Percentiles rank a stretch among this genome's conserved stretches.
phyloP scores from a whole-genome alignment of 2,888 invertebrate species.

The Lomographa bimaculata region DNA sequence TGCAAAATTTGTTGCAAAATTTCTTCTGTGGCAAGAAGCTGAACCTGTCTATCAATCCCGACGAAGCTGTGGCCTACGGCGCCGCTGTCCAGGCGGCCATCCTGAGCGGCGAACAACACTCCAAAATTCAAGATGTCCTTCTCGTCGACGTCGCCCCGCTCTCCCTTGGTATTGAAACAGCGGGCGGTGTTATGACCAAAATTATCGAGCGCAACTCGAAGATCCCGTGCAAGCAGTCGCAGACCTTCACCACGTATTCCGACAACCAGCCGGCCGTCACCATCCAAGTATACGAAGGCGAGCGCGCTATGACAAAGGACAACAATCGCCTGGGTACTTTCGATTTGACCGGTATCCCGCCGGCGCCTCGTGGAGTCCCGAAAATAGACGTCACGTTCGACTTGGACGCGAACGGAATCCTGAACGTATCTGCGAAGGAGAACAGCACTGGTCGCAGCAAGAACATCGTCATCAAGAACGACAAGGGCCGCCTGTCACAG shows the following conservation, averaged over 20 bases:
- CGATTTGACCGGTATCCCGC: constrained; percentile 6
- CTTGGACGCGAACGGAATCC: constrained; percentile 5
- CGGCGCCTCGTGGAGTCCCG: constrained; percentile 1
- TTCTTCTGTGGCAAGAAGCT: constrained; percentile 3
- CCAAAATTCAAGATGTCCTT: constrained; percentile 4
- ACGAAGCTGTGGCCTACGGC: constrained; percentile 3
- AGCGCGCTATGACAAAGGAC: constrained; percentile 4
- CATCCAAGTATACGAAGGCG: constrained; percentile 5
- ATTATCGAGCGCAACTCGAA: constrained; percentile 6
- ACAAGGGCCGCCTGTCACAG: constrained; percentile 13
- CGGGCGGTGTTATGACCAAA: constrained; percentile 3
- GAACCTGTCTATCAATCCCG: constrained; percentile 4
- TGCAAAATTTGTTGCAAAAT: constrained; percentile 3
- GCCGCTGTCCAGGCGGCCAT: constrained; percentile 4
- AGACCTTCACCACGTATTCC: constrained; percentile 1
- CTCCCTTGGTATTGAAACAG: constrained; percentile 2
- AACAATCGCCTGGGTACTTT: constrained; percentile 2
- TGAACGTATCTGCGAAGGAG: constrained; percentile 1
- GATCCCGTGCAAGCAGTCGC: constrained; percentile 4
- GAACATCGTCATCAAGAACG: constrained; percentile 5
- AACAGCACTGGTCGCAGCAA: constrained; percentile 5
- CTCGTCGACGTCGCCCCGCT: constrained; percentile 2
- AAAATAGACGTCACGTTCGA: constrained; percentile 4
- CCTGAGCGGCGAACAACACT: constrained; percentile 1
- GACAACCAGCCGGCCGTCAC: constrained; percentile 6